These are phyloP conservation scores for Conomelus anceps DNA, from an alignment of 2,888 invertebrate genomes.

Conservation along the genomic window DNA sequence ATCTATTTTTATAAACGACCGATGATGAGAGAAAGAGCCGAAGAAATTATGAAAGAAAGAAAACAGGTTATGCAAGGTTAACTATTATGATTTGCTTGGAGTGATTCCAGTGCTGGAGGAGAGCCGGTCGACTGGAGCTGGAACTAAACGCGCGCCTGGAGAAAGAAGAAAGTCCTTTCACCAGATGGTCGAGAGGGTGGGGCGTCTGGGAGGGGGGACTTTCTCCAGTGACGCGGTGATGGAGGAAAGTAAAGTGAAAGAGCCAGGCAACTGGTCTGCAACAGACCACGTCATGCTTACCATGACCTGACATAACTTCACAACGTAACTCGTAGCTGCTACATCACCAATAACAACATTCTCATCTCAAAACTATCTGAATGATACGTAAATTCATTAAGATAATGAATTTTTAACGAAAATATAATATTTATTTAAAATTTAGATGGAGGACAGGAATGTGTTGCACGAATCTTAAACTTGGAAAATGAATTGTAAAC, in stretches of 20 bases:
- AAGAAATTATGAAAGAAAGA: not conserved
- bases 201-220: slow-evolving; percentile 19
- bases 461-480: too few species aligned
- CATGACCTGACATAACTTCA: not conserved
- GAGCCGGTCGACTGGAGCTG: not conserved
- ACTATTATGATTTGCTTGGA: not conserved
- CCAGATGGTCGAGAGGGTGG: slow-evolving; percentile 17
- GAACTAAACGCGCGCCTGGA: not conserved
- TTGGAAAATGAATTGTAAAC: too few species aligned
- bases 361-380: too few species aligned
- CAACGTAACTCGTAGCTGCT: not conserved
- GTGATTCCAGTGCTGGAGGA: not conserved
- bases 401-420: too few species aligned
- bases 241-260: slow-evolving; percentile 23
- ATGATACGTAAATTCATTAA: too few species aligned
- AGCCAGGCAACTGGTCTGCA: not conserved
- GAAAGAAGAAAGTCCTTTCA: slow-evolving; percentile 1
- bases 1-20: not conserved
- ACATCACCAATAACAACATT: not conserved
- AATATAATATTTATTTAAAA: too few species aligned
- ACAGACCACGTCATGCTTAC: not conserved
- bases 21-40: not conserved
- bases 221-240: slow-evolving; percentile 25
- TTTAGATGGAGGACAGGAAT: too few species aligned
- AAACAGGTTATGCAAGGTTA: not conserved